Conservation (phyloP, 1,140 invertebrate genomes). For the Venustaconcha ellipsiformis region DNA sequence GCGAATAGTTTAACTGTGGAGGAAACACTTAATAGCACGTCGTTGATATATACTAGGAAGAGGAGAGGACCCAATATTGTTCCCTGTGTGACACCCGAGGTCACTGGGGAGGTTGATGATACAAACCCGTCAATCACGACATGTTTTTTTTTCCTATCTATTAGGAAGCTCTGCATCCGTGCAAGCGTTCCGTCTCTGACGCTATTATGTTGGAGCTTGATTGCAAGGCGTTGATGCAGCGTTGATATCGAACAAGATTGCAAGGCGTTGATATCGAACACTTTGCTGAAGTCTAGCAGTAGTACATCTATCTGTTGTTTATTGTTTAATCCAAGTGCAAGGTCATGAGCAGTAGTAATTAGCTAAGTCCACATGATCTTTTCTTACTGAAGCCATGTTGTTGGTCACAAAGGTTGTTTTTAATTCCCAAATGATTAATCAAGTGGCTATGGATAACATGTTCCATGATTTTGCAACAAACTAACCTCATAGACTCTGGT, state of each 20-base stretch:
- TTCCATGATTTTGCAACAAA: constrained; percentile 17
- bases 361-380: neutral
- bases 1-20: no score
- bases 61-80: constrained; percentile 14
- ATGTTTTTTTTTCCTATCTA: no score
- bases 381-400: constrained; percentile 5
- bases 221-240: constrained; percentile 9
- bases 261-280: constrained; percentile 17
- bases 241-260: neutral
- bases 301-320: neutral
- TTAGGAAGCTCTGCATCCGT: no score
- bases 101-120: neutral
- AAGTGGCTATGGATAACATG: constrained; percentile 5
- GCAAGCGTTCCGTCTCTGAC: neutral
- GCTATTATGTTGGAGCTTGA: neutral
- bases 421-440: neutral
- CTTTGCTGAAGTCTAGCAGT: constrained; percentile 15
- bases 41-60: constrained; percentile 15
- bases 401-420: neutral
- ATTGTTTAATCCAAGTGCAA: constrained; percentile 1
- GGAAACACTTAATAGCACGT: no score
- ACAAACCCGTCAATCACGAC: no score
- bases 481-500: constrained; percentile 13
- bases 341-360: constrained; percentile 4
- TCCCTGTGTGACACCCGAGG: constrained; percentile 27